Evolutionary conservation across 2,797 vertebrate species (phyloP).

Genomic region (Phylloscopus collybita): DNA sequence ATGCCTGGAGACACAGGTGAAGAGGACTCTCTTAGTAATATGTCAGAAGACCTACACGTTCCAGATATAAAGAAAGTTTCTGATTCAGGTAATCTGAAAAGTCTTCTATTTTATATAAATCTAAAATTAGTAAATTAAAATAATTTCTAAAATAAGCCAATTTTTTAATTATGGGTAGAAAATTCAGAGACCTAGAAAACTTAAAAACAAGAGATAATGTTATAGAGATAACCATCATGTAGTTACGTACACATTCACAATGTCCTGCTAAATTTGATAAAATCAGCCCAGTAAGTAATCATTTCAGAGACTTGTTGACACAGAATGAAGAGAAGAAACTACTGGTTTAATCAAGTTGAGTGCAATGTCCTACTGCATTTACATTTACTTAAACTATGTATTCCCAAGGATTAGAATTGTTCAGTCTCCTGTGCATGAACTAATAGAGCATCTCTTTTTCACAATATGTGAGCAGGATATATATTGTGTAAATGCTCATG

Average conservation of each 20-base stretch:
- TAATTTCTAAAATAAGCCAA: neutral
- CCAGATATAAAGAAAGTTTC: conserved; percentile 60
- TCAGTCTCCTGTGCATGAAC: neutral
- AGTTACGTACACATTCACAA: neutral
- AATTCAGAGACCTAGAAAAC: neutral
- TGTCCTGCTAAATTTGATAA: neutral
- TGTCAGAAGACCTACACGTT: conserved; percentile 52
- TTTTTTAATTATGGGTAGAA: neutral
- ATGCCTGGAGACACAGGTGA: conserved; percentile 55
- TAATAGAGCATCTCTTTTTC: neutral
- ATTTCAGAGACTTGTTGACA: neutral
- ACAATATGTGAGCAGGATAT: neutral
- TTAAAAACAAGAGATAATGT: neutral
- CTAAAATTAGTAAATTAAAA: neutral
- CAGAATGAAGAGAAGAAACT: neutral
- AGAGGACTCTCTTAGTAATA: conserved; percentile 57
- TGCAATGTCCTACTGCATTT: neutral
- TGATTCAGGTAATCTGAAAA: conserved; percentile 60
- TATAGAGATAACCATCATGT: neutral
- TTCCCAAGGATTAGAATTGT: neutral
- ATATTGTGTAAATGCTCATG: neutral
- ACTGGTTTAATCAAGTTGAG: neutral
- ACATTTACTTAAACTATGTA: neutral
- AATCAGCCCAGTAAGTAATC: neutral
- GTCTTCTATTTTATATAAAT: neutral